These are phyloP conservation scores for Morpho deidamia DNA, from an alignment of 2,888 invertebrate genomes.

Conservation along the genomic window DNA sequence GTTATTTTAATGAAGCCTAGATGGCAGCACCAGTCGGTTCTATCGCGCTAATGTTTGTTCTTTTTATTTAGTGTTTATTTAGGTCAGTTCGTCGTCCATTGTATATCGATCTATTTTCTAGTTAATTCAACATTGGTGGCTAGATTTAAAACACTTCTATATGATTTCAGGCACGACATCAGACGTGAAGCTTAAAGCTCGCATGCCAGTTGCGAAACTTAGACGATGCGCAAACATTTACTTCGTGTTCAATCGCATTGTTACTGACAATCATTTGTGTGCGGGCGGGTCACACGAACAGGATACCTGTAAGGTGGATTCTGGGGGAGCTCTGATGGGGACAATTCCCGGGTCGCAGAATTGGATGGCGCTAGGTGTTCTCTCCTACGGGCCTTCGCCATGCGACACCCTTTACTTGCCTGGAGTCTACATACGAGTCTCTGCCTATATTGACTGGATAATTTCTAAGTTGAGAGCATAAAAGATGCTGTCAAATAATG, in stretches of 20 bases:
- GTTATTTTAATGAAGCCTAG: too few species aligned
- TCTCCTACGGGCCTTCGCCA: constrained; percentile 70
- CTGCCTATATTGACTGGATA: constrained; percentile 82
- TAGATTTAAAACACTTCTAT: neutral
- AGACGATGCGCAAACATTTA: constrained; percentile 75
- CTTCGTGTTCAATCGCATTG: constrained; percentile 56
- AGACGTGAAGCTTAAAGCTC: constrained; percentile 75
- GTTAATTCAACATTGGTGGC: too few species aligned
- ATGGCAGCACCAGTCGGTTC: too few species aligned
- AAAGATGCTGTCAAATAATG: neutral
- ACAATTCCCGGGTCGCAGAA: constrained; percentile 43
- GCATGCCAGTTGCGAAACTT: constrained; percentile 53
- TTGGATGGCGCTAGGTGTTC: constrained; percentile 79
- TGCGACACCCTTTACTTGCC: constrained; percentile 79
- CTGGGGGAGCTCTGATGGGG: constrained; percentile 82
- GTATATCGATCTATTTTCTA: too few species aligned
- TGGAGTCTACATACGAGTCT: constrained; percentile 58
- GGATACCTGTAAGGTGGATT: constrained; percentile 83
- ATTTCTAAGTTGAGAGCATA: constrained; percentile 70
- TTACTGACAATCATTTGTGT: constrained; percentile 79
- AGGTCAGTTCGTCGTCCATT: too few species aligned
- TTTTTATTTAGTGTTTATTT: too few species aligned
- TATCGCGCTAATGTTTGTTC: too few species aligned
- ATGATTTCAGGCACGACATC: constrained; percentile 61
- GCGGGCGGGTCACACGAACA: constrained; percentile 77